Conservation (phyloP, 2,113 vertebrate species). For the Rousettus leschenaultii region DNA sequence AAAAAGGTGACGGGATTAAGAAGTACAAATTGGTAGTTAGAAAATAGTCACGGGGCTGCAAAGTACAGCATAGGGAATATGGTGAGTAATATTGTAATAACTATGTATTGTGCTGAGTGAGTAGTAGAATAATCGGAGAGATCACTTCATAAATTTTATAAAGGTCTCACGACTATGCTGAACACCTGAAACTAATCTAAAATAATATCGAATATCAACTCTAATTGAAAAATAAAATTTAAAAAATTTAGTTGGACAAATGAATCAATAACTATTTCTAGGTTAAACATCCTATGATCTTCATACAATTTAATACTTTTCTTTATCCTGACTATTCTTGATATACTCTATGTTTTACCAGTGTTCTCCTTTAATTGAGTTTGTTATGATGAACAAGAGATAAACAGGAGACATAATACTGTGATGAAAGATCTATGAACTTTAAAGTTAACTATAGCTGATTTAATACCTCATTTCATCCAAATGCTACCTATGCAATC, state of each 20-base stretch:
- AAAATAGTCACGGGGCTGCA: no score
- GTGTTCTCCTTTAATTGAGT: neutral
- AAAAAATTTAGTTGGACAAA: neutral
- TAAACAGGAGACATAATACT: neutral
- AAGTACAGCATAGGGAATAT: no score
- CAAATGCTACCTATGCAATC: neutral
- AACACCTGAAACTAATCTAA: no score
- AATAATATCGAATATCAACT: no score
- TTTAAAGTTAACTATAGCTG: neutral
- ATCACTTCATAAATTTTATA: no score
- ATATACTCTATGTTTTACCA: neutral
- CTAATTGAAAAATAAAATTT: no score
- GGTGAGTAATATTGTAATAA: no score
- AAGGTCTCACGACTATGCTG: no score
- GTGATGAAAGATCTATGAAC: neutral
- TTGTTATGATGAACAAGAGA: neutral
- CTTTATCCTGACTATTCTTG: neutral
- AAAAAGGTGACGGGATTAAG: no score
- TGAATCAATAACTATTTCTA: neutral
- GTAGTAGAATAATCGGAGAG: no score
- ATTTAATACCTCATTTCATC: neutral
- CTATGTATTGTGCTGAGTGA: no score
- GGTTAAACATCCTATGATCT: neutral
- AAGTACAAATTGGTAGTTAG: no score
- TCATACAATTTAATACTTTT: neutral